These are phyloP conservation scores for Aphyosemion australe DNA, from an alignment of 2,113 vertebrate species.

Conservation along the genomic window DNA sequence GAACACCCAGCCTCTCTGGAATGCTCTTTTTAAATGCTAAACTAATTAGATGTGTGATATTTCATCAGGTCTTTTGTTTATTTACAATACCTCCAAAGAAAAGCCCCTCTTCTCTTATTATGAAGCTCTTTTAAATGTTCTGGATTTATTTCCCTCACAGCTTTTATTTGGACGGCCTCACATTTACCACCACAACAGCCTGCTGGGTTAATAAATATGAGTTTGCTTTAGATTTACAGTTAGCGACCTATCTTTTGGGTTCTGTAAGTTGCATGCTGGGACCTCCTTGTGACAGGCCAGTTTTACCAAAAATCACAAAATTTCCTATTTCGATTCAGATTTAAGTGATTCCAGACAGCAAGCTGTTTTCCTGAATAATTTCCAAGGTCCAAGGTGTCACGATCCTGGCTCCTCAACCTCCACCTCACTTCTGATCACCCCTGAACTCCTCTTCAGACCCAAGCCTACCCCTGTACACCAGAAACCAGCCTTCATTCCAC, in stretches of 20 bases:
- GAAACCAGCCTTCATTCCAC: too few relatives aligned
- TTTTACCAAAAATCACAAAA: neutral
- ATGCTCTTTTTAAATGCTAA: neutral
- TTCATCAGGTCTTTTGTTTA: neutral
- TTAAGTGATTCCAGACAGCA: neutral
- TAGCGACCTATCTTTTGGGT: neutral
- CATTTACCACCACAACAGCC: neutral
- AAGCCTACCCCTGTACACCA: too few relatives aligned
- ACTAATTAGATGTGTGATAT: neutral
- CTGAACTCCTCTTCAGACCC: too few relatives aligned
- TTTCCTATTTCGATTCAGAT: neutral
- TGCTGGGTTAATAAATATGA: neutral
- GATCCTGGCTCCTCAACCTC: too few relatives aligned
- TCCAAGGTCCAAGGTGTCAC: too few relatives aligned
- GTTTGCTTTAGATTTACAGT: neutral
- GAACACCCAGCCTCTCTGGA: neutral
- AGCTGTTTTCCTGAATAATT: neutral
- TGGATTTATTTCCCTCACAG: too few relatives aligned
- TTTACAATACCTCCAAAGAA: too few relatives aligned
- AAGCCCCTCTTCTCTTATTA: neutral
- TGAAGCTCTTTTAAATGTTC: neutral
- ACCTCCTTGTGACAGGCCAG: neutral
- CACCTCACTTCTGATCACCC: too few relatives aligned
- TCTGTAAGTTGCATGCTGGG: neutral
- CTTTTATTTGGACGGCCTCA: too few relatives aligned